Conservation (phyloP, 2,888 invertebrate genomes). For the Papilio gigon region DNA sequence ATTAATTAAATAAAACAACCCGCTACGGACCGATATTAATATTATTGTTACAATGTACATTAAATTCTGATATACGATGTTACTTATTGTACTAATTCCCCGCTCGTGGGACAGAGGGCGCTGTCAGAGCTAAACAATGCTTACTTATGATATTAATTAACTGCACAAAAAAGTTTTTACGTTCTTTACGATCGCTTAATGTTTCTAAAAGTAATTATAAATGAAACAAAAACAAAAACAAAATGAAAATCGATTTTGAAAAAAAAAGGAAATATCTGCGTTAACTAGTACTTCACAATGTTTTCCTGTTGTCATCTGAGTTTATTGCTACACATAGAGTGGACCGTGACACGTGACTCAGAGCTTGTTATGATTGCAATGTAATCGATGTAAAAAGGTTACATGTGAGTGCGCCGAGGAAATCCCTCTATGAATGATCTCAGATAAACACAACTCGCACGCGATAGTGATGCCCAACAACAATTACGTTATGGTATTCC, state of each 20-base stretch:
- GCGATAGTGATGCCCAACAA: neutral
- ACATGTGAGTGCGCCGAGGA: neutral
- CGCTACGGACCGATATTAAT: slow-evolving; percentile 64
- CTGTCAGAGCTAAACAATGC: no score
- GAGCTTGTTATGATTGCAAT: neutral
- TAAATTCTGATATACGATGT: no score
- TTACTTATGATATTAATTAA: no score
- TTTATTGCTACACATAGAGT: neutral
- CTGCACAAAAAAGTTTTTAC: no score
- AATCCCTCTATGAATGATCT: slow-evolving; percentile 13
- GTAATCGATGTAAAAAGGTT: neutral
- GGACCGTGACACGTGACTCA: neutral
- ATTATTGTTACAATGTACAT: slow-evolving; percentile 66
- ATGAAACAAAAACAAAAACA: no score
- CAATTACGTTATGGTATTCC: slow-evolving; percentile 4
- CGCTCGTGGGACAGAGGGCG: no score
- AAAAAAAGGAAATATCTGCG: no score
- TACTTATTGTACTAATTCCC: no score
- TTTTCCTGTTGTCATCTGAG: neutral
- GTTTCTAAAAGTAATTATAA: no score
- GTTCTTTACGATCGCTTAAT: no score
- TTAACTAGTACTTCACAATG: no score
- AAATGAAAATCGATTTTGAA: neutral
- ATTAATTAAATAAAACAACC: slow-evolving; percentile 73
- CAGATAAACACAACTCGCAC: neutral